Evolutionary conservation across 2,888 invertebrate genomes (phyloP).

Genomic region (Epistrophe grossulariae): DNA sequence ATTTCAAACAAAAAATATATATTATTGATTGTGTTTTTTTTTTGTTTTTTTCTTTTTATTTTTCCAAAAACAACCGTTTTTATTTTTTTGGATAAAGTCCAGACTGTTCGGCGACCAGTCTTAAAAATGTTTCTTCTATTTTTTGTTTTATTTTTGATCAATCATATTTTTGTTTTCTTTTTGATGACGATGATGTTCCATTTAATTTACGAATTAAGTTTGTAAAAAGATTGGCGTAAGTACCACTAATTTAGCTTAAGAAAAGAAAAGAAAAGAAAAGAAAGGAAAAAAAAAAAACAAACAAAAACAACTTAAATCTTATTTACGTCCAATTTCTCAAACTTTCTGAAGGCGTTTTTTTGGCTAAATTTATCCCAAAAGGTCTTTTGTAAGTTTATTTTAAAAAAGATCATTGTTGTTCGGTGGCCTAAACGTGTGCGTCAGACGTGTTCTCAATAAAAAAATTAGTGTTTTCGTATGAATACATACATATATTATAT

Average conservation of each 20-base stretch:
- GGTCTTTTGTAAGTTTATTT: slow-evolving; percentile 56
- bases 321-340: slow-evolving; percentile 33
- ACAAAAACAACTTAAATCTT: slow-evolving; percentile 24
- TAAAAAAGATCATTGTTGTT: slow-evolving; percentile 56
- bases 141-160: slow-evolving; percentile 11
- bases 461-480: slow-evolving; percentile 51
- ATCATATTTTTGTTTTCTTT: slow-evolving; percentile 11
- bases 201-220: slow-evolving; percentile 24
- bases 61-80: too few relatives aligned
- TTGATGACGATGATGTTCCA: slow-evolving; percentile 12
- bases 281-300: slow-evolving; percentile 1
- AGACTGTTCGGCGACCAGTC: slow-evolving; percentile 56
- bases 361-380: slow-evolving; percentile 53
- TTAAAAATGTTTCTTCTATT: background rate
- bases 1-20: slow-evolving; percentile 19
- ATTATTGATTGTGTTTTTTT: background rate
- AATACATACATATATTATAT: background rate
- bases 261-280: background rate
- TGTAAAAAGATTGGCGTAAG: slow-evolving; percentile 25
- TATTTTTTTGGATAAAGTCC: slow-evolving; percentile 32
- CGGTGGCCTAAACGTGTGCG: slow-evolving; percentile 54
- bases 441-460: slow-evolving; percentile 67
- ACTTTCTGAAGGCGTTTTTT: slow-evolving; percentile 16
- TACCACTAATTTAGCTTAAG: slow-evolving; percentile 20
- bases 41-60: too few relatives aligned